Conservation (phyloP, 2,888 invertebrate species). For the Clistopyga incitator region DNA sequence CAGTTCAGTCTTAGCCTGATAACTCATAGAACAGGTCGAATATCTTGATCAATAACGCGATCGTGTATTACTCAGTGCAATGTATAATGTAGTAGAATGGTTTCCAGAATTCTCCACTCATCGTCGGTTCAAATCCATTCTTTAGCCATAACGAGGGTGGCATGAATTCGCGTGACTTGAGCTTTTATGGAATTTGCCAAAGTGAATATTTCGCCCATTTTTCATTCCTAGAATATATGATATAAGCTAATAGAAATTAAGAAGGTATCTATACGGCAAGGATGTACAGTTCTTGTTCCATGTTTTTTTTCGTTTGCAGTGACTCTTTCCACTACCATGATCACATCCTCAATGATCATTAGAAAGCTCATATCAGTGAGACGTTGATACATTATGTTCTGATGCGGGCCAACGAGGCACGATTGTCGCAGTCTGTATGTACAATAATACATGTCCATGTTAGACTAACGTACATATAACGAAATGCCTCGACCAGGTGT, state of each 20-base stretch:
- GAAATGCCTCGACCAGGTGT: background rate
- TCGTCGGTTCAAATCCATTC: background rate
- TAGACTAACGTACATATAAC: conserved; percentile 5
- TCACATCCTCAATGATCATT: background rate
- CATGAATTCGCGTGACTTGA: conserved; percentile 49
- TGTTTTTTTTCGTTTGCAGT: background rate
- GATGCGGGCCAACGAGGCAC: background rate
- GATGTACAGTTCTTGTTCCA: background rate
- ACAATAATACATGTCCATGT: conserved; percentile 6
- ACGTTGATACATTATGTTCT: background rate
- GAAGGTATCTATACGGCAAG: background rate
- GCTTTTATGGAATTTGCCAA: conserved; percentile 22
- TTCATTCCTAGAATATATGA: background rate
- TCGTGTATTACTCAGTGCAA: conserved; percentile 17
- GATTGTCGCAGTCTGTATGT: conserved; percentile 2
- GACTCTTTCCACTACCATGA: background rate
- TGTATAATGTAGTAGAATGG: background rate
- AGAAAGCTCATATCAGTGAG: background rate
- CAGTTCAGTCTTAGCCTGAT: background rate
- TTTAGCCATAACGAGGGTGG: background rate
- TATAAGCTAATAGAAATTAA: background rate
- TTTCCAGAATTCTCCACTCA: background rate
- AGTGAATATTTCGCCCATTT: background rate
- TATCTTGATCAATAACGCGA: background rate
- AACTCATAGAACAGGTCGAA: background rate